These are phyloP conservation scores for Lasiurus borealis DNA, from an alignment of 2,113 vertebrate genomes.

Conservation along the genomic window DNA sequence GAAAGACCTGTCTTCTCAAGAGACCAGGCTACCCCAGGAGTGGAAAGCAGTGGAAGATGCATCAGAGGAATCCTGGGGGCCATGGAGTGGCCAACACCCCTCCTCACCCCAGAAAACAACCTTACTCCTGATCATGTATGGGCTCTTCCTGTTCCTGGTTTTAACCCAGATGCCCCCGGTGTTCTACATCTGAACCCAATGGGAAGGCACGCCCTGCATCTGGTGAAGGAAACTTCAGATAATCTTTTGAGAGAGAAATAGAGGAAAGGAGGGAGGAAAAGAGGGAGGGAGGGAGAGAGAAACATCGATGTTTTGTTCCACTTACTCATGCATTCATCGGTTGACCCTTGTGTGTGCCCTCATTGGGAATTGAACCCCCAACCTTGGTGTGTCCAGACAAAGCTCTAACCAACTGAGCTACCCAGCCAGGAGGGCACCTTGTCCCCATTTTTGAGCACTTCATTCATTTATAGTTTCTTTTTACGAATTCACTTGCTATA, in stretches of 20 bases:
- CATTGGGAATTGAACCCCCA: too few species aligned
- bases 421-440: not conserved
- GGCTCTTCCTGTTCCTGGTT: constrained; percentile 76
- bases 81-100: constrained; percentile 63
- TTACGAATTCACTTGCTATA: not conserved
- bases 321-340: too few species aligned
- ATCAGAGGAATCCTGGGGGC: constrained; percentile 65
- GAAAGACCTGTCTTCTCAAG: constrained; percentile 56
- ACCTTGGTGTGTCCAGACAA: too few species aligned
- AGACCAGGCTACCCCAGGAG: constrained; percentile 28
- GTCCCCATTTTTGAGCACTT: not conserved
- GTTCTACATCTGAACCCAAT: not conserved
- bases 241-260: too few species aligned
- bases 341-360: too few species aligned
- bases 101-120: constrained; percentile 58
- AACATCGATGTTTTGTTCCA: too few species aligned
- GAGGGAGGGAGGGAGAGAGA: too few species aligned
- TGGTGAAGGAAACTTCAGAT: not conserved
- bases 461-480: constrained; percentile 1
- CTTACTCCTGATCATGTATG: constrained; percentile 65
- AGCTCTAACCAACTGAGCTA: too few species aligned
- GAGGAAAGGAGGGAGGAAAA: too few species aligned
- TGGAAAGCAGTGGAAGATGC: constrained; percentile 58
- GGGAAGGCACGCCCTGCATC: not conserved
- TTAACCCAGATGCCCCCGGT: not conserved